phyloP scores from a whole-genome alignment of 2,113 vertebrate genomes.

The Cynoglossus semilaevis region DNA sequence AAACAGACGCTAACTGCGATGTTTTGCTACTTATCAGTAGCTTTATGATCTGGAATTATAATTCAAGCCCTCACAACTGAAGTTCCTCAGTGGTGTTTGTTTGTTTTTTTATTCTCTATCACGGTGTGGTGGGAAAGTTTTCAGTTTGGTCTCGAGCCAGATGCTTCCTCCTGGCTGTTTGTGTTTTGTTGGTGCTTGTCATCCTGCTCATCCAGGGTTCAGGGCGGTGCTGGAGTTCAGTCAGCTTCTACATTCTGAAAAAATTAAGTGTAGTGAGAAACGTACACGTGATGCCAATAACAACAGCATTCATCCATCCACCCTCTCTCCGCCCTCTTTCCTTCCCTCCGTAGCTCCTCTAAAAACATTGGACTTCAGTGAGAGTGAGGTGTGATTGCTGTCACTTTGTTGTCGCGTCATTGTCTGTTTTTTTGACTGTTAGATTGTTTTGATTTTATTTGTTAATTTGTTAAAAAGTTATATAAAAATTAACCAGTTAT shows the following conservation, averaged over 20 bases:
- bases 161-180: conserved; percentile 37
- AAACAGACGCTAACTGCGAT: too few species aligned
- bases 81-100: too few species aligned
- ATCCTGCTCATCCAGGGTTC: conserved; percentile 33
- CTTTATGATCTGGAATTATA: too few species aligned
- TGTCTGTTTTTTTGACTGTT: not conserved
- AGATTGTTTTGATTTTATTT: not conserved
- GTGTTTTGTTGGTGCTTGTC: conserved; percentile 34
- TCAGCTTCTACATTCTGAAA: not conserved
- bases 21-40: too few species aligned
- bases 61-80: too few species aligned
- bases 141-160: conserved; percentile 45
- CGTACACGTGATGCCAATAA: not conserved
- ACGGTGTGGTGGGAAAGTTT: not conserved
- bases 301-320: not conserved
- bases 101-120: too few species aligned
- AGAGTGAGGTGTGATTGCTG: conserved; percentile 20
- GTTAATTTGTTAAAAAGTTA: not conserved
- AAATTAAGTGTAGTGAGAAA: too few species aligned
- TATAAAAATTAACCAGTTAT: not conserved
- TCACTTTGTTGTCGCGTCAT: not conserved
- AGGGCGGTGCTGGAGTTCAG: conserved; percentile 24
- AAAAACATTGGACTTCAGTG: not conserved
- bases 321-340: too few species aligned
- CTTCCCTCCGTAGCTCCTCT: too few species aligned